Conservation (phyloP, 1,140 invertebrate species). For the Ditylenchus dipsaci region DNA sequence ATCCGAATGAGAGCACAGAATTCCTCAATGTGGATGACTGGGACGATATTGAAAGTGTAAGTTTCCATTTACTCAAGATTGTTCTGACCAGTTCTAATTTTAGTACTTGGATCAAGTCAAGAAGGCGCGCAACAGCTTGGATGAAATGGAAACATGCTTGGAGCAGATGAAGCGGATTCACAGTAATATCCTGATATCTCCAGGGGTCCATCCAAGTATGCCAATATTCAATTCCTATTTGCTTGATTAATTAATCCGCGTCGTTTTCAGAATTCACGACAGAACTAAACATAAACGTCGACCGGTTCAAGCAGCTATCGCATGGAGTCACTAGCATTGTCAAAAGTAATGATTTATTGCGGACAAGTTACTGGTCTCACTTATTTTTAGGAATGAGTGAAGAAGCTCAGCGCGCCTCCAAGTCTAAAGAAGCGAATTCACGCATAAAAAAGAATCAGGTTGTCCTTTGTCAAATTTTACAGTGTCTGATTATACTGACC, state of each 20-base stretch:
- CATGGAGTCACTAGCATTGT: conserved; percentile 18
- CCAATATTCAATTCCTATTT: background rate
- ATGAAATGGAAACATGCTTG: conserved; percentile 21
- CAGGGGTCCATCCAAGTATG: conserved; percentile 29
- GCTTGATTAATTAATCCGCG: background rate
- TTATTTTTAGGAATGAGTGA: conserved; percentile 35
- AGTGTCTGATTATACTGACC: too few species aligned
- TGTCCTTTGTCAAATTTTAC: background rate
- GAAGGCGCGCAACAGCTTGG: conserved; percentile 15
- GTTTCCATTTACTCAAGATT: conserved; percentile 14
- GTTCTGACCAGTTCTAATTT: conserved; percentile 17
- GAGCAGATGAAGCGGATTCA: conserved; percentile 24
- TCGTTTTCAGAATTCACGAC: conserved; percentile 28
- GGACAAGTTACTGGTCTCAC: too few species aligned
- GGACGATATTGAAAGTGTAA: conserved; percentile 26
- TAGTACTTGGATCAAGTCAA: conserved; percentile 30
- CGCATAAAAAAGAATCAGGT: conserved; percentile 42
- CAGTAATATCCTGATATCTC: conserved; percentile 27
- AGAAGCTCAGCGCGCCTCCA: conserved; percentile 2
- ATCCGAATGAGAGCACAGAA: conserved; percentile 18
- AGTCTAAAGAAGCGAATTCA: conserved; percentile 21
- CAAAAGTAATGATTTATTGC: too few species aligned
- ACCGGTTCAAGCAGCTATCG: conserved; percentile 19
- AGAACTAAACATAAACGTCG: conserved; percentile 28
- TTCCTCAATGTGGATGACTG: conserved; percentile 21